Percentiles rank a stretch among this genome's conserved stretches.
phyloP scores from a whole-genome alignment of 2,113 vertebrate species.

The Gobio gobio region DNA sequence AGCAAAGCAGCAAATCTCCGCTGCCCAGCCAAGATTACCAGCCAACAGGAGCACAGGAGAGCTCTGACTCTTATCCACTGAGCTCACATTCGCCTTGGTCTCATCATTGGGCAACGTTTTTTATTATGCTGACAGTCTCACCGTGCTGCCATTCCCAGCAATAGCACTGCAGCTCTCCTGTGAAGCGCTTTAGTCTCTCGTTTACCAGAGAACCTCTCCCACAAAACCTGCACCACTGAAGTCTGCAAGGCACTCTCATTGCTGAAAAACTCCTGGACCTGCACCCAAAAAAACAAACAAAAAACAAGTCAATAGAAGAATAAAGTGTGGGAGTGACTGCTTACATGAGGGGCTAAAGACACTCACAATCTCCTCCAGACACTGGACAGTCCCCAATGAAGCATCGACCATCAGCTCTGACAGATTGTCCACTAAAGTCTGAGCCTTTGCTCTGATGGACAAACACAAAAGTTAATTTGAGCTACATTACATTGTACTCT shows the following conservation, averaged over 20 bases:
- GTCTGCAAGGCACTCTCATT: constrained; percentile 82
- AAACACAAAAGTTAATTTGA: neutral
- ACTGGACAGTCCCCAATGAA: constrained; percentile 85
- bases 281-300: constrained; percentile 15
- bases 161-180: constrained; percentile 83
- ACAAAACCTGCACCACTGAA: constrained; percentile 87
- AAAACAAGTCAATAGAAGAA: neutral
- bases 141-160: constrained; percentile 94
- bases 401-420: constrained; percentile 88
- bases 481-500: neutral
- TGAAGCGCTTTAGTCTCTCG: constrained; percentile 76
- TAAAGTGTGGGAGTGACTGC: neutral
- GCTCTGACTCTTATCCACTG: constrained; percentile 30
- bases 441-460: constrained; percentile 81
- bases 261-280: constrained; percentile 91
- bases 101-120: constrained; percentile 63
- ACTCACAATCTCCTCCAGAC: constrained; percentile 96
- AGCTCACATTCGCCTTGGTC: constrained; percentile 61
- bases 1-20: constrained; percentile 54
- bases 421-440: constrained; percentile 85
- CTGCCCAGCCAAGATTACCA: constrained; percentile 59
- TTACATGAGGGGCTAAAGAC: too few species aligned
- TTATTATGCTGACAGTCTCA: constrained; percentile 61
- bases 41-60: constrained; percentile 47
- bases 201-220: constrained; percentile 88